Conservation (phyloP, 2,888 invertebrate species). For the Agrotis clavis region DNA sequence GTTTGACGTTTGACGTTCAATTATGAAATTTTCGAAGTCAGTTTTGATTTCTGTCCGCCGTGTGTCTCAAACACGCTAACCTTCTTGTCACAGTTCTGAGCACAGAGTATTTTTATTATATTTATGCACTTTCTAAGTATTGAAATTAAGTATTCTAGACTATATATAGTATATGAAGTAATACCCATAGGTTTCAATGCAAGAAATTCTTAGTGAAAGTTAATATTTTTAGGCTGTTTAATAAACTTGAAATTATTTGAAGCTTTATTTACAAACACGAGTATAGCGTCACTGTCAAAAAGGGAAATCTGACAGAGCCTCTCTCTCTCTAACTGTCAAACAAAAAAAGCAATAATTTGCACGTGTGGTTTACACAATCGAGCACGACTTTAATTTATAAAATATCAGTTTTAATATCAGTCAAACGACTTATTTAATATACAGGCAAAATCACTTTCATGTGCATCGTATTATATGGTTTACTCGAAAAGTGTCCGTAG, state of each 20-base stretch:
- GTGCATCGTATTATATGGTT: neutral
- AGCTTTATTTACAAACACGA: neutral
- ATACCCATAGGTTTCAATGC: too few relatives aligned
- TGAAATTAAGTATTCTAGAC: too few relatives aligned
- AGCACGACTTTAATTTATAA: neutral
- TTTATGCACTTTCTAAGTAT: too few relatives aligned
- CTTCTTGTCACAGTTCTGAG: too few relatives aligned
- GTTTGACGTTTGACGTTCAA: neutral
- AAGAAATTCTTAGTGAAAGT: neutral
- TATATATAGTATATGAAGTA: too few relatives aligned
- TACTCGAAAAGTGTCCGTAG: neutral
- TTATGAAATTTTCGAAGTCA: neutral
- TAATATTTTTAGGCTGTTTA: neutral
- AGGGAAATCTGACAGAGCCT: neutral
- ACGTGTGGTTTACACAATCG: slow-evolving; percentile 29
- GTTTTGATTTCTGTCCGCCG: neutral
- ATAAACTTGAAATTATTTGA: neutral
- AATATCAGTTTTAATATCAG: slow-evolving; percentile 6
- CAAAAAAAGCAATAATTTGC: slow-evolving; percentile 7
- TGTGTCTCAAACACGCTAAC: too few relatives aligned
- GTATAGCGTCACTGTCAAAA: slow-evolving; percentile 10
- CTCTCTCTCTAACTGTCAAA: slow-evolving; percentile 34
- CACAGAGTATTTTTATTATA: too few relatives aligned
- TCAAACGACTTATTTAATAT: neutral
- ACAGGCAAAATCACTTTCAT: neutral